phyloP scores from a whole-genome alignment of 53 echinoderm and acorn worm species.

The Crossaster papposus region DNA sequence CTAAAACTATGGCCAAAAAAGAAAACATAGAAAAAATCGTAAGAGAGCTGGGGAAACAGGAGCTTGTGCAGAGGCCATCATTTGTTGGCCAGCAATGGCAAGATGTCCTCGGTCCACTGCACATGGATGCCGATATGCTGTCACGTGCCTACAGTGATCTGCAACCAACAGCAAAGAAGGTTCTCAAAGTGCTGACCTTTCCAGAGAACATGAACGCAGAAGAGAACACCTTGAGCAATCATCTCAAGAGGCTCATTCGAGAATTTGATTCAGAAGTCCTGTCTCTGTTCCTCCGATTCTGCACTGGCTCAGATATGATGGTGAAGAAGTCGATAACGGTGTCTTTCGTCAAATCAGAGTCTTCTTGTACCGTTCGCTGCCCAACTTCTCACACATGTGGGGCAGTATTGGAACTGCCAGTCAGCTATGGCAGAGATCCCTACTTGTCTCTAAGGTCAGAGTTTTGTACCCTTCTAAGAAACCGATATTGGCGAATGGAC shows the following conservation, averaged over 20 bases:
- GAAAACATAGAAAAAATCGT: not conserved
- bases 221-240: not conserved
- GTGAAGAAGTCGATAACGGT: not conserved
- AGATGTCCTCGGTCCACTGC: not conserved
- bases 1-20: not conserved
- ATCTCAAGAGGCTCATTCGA: constrained; percentile 2
- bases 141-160: not conserved
- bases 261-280: constrained; percentile 1
- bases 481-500: constrained; percentile 18
- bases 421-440: not conserved
- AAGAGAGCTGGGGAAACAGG: constrained; percentile 18
- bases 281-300: constrained; percentile 14
- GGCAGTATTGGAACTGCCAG: not conserved
- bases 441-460: not conserved
- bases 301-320: not conserved
- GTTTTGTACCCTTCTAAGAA: not conserved
- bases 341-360: not conserved
- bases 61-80: constrained; percentile 18
- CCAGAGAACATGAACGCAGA: constrained; percentile 29
- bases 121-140: not conserved
- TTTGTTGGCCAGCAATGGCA: constrained; percentile 11
- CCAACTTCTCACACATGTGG: constrained; percentile 29
- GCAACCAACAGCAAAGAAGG: constrained; percentile 17
- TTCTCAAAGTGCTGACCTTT: constrained; percentile 17
- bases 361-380: no score